A percentile compares a stretch with the other conserved stretches of the same genome.
These are phyloP conservation scores for Polymixis lichenea DNA, from an alignment of 2,888 invertebrate species.

Conservation along the genomic window DNA sequence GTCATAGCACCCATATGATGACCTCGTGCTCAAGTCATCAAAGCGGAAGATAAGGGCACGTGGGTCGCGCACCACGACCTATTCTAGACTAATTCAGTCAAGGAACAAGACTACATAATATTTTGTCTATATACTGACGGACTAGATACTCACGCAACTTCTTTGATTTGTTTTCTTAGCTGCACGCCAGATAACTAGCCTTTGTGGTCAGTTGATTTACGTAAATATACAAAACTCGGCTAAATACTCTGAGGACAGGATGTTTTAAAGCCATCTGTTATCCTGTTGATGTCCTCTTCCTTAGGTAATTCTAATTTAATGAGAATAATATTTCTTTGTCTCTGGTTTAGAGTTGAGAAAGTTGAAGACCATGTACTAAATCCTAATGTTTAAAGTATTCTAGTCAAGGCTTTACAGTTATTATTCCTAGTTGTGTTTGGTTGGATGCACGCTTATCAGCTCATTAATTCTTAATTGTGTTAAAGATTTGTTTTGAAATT, in stretches of 20 bases:
- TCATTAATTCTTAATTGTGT: conserved; percentile 21
- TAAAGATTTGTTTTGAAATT: neutral
- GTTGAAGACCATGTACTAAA: conserved; percentile 23
- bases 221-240: neutral
- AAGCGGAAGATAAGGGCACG: conserved; percentile 48
- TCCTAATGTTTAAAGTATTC: conserved; percentile 11
- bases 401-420: conserved; percentile 28
- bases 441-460: conserved; percentile 42
- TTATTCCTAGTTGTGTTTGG: neutral
- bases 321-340: neutral
- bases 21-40: conserved; percentile 53
- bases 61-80: conserved; percentile 26
- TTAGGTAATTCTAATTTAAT: neutral
- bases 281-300: neutral
- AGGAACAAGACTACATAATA: neutral
- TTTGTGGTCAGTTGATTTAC: neutral
- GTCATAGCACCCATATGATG: conserved; percentile 40
- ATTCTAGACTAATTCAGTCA: conserved; percentile 21
- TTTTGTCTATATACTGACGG: conserved; percentile 5
- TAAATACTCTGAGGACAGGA: neutral
- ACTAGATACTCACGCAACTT: neutral
- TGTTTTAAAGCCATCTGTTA: neutral
- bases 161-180: conserved; percentile 13
- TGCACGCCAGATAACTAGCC: neutral
- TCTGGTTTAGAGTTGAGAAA: neutral